A percentile compares a stretch with the other conserved stretches of the same genome.
Conservation (phyloP, 2,797 vertebrate genomes). For the Tapirus indicus region DNA sequence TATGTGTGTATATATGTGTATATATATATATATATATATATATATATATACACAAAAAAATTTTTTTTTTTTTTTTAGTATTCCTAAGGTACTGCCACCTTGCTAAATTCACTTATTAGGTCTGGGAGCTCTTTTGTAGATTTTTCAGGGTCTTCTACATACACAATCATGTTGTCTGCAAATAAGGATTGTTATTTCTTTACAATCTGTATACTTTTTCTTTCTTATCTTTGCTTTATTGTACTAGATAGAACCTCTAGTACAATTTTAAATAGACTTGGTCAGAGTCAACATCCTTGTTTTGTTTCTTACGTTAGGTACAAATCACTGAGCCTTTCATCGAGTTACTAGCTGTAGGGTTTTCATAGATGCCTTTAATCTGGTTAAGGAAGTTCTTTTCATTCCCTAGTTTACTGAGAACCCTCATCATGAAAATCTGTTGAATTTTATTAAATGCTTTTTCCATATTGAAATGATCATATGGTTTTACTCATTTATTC, state of each 20-base stretch:
- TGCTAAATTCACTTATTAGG: background rate
- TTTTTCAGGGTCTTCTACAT: background rate
- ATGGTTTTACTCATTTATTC: background rate
- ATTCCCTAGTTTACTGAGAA: background rate
- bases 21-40: no score
- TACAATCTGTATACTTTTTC: background rate
- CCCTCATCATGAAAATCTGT: background rate
- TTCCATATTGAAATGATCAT: background rate
- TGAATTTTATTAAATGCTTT: constrained; percentile 4
- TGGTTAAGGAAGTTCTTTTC: background rate
- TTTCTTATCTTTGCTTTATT: background rate
- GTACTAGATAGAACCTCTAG: background rate
- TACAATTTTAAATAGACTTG: background rate
- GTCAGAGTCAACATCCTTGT: background rate
- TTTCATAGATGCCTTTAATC: background rate
- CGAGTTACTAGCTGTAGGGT: background rate
- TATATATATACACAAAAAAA: background rate
- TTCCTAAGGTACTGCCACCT: background rate
- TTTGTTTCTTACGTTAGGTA: background rate
- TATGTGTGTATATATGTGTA: no score
- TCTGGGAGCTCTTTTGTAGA: background rate
- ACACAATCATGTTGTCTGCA: background rate
- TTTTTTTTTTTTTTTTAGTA: background rate
- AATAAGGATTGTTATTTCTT: background rate
- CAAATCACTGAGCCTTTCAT: background rate